Evolutionary conservation across 2,113 vertebrate species (phyloP), one percentile per base, ranked within the genome.

Genomic region (Bujurquina vittata): DNA sequence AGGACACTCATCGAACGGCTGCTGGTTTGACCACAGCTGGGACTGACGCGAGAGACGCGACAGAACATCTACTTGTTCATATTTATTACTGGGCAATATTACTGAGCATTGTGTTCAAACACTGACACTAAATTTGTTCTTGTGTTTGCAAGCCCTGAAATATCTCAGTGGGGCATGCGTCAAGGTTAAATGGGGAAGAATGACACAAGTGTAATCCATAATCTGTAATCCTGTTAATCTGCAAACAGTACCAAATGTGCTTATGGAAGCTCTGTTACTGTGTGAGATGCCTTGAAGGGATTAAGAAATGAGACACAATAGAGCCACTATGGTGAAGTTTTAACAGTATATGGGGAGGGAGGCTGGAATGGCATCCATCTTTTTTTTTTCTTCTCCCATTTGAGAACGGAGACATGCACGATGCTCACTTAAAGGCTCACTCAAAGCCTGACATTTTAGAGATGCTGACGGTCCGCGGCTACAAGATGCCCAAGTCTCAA

Each of bases 181-280:
- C 90, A 94, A 93, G 92, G 91, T 93, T 89, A 92, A 89, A 88
- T 56, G 87, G 57, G 79, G 87, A 81, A 79, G 84, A 92, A 88
- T 76, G 81, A 88, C 67, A 7, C 87, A 54, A 74, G 29, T 81
- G 90, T 94, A 95, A 93, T 94, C 93, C 89, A 75, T 80, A 88
- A 90, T 90, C 85, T 81, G 88, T 95, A 94, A 95, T 93, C 94
- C 93, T 85, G 90, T 93, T 94, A 93, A 94, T 93, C 91, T 91
- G 89, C 89, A 92, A 93, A 94, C 86, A 83, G 85, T 61, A 85
- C 73, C 78, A 86, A 90, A 91, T 87, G 86, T 89, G 81, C 85
- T 88, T 89, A 92, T 89, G 91, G 43, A 83, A 88, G 88, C 84
- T 87, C 72, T 56, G 87, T 85, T 76, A 85, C 83, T 84, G 76